phyloP scores from a whole-genome alignment of 1,140 invertebrate genomes.

The Diplogasteroides magnus region DNA sequence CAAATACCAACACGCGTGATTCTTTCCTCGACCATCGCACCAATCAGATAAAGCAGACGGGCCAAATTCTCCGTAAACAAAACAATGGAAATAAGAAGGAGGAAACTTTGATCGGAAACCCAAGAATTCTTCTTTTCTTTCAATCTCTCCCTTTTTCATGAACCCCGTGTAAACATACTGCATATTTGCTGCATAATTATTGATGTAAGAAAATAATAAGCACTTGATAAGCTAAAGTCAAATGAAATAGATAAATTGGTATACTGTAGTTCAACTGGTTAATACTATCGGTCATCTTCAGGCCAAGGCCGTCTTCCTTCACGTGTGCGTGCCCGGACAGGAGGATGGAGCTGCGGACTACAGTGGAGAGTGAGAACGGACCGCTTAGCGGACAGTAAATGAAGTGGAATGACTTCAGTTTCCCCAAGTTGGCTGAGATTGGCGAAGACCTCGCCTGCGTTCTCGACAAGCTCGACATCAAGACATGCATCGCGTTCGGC shows the following conservation, averaged over 20 bases:
- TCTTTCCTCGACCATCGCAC: not conserved
- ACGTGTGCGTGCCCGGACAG: conserved; percentile 81
- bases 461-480: conserved; percentile 70
- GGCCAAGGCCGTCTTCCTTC: conserved; percentile 77
- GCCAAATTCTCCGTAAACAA: no score
- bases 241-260: no score
- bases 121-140: conserved; percentile 17
- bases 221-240: no score
- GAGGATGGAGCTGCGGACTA: conserved; percentile 72
- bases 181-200: no score
- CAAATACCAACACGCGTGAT: not conserved
- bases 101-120: conserved; percentile 18
- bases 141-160: conserved; percentile 2
- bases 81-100: conserved; percentile 9
- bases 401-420: no score
- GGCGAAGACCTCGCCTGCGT: conserved; percentile 77
- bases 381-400: no score
- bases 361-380: conserved; percentile 65
- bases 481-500: conserved; percentile 72
- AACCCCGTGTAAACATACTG: no score
- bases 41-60: no score
- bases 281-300: conserved; percentile 74
- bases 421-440: conserved; percentile 74
- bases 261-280: no score
- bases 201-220: no score